Base-by-base conservation (phyloP, 2,797 vertebrate species). In the Sardinella longiceps region DNA sequence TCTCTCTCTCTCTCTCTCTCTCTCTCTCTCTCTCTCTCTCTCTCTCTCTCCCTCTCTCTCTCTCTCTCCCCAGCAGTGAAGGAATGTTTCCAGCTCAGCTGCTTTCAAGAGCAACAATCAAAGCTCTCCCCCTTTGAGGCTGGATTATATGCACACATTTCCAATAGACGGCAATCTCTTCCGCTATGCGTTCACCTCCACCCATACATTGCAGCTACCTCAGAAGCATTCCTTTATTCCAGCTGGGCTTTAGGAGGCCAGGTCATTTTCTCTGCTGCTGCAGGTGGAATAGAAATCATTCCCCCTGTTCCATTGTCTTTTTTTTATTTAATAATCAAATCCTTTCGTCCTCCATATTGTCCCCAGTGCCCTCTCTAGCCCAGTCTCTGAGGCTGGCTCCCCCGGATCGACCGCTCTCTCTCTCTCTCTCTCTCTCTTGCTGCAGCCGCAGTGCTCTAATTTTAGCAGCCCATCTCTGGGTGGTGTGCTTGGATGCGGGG, bases 391-490 rank as follows among this genome's bases (percentile, higher is more conserved):
- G 58, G 10, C 20, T 20, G 37, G 10, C 77, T 45, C 37, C 5
- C 51, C 80, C 18, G 37, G 70, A 83, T 56, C 23, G 53, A 77
- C 45, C 51, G 25, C 33, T 83, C 63, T 84, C 51, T n/a, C n/a
- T n/a, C n/a, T n/a, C n/a, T n/a, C n/a, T n/a, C n/a, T n/a, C n/a
- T n/a, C n/a, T n/a, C n/a, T n/a, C n/a, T n/a, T n/a, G n/a, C n/a
- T 77, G 70, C 63, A 50, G 77, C 48, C 70, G 45, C 45, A 85
- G 56, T 43, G 43, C 81, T 86, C 85, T 87, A 86, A 86, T 86
- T 83, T 86, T 85, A 81, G 81, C 48, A n/a, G 82, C 86, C 83
- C 85, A 86, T 87, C 85, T 85, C 84, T 25, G 66, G 81, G 82
- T 43, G 74, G 46, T 81, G 37, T 63, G 2, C 46, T 20, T 83